Percentiles rank a stretch among this genome's conserved stretches.
Evolutionary conservation across 2,888 invertebrate species (phyloP).

Genomic region (Brachynemurus nebulosus): DNA sequence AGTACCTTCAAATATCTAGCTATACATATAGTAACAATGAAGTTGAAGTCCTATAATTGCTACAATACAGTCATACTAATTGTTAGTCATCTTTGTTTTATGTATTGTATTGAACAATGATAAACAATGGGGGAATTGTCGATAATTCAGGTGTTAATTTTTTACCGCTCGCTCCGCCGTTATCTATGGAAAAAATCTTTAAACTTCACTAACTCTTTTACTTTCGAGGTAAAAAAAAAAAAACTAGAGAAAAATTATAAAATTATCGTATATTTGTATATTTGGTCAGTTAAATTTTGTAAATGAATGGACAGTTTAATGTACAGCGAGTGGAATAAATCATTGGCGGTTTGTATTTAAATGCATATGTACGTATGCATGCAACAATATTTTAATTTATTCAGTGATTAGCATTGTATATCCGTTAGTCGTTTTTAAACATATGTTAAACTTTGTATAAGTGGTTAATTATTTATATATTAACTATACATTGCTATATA

Average conservation of each 20-base stretch:
- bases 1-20: not conserved
- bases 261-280: too few relatives aligned
- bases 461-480: slow-evolving; percentile 1
- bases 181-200: slow-evolving; percentile 34
- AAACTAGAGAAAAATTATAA: slow-evolving; percentile 25
- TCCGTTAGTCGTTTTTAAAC: slow-evolving; percentile 35
- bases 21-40: not conserved
- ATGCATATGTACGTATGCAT: slow-evolving; percentile 34
- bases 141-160: slow-evolving; percentile 36
- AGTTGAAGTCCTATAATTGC: too few relatives aligned
- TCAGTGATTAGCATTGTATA: slow-evolving; percentile 36
- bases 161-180: slow-evolving; percentile 27
- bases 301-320: too few relatives aligned
- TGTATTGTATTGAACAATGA: too few relatives aligned
- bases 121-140: too few relatives aligned
- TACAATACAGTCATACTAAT: slow-evolving; percentile 21
- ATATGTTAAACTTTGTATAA: slow-evolving; percentile 23
- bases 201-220: slow-evolving; percentile 34
- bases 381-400: slow-evolving; percentile 35
- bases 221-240: not conserved
- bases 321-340: too few relatives aligned
- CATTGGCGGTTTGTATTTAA: too few relatives aligned
- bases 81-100: too few relatives aligned
- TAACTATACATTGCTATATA: not conserved
- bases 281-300: too few relatives aligned